Evolutionary conservation across 2,888 invertebrate genomes (phyloP).

Genomic region (Trichacis sp.): DNA sequence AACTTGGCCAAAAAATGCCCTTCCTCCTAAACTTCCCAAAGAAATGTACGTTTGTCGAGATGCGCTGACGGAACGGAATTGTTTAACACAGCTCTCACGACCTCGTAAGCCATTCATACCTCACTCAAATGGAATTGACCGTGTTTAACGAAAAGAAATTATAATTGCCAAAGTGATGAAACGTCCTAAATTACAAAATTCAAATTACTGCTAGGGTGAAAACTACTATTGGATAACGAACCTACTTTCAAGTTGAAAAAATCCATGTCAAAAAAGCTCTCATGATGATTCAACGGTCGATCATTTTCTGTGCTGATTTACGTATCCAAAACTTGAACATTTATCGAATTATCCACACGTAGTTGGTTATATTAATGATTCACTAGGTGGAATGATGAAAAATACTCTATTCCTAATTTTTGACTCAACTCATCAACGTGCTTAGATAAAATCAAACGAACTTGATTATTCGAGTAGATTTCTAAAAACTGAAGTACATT

Average conservation of each 20-base stretch:
- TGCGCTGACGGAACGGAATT: neutral
- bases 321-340: too few species aligned
- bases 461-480: too few species aligned
- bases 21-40: conserved; percentile 15
- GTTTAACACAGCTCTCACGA: neutral
- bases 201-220: neutral
- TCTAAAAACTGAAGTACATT: too few species aligned
- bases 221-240: conserved; percentile 9
- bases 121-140: conserved; percentile 14
- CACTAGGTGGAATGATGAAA: conserved; percentile 10
- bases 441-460: too few species aligned
- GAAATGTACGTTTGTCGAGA: conserved; percentile 6
- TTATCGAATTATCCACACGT: too few species aligned
- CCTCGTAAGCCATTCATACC: conserved; percentile 21
- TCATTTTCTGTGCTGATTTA: too few species aligned
- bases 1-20: conserved; percentile 22
- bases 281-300: too few species aligned
- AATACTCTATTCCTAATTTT: conserved; percentile 24
- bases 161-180: conserved; percentile 14
- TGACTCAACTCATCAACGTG: conserved; percentile 18
- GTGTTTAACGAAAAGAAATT: conserved; percentile 6
- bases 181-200: conserved; percentile 5
- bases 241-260: conserved; percentile 18
- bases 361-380: too few species aligned
- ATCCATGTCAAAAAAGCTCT: too few species aligned